A percentile compares a stretch with the other conserved stretches of the same genome.
These are phyloP conservation scores for Drosophila quadrilineata DNA, from an alignment of 1,140 invertebrate species.

Conservation along the genomic window DNA sequence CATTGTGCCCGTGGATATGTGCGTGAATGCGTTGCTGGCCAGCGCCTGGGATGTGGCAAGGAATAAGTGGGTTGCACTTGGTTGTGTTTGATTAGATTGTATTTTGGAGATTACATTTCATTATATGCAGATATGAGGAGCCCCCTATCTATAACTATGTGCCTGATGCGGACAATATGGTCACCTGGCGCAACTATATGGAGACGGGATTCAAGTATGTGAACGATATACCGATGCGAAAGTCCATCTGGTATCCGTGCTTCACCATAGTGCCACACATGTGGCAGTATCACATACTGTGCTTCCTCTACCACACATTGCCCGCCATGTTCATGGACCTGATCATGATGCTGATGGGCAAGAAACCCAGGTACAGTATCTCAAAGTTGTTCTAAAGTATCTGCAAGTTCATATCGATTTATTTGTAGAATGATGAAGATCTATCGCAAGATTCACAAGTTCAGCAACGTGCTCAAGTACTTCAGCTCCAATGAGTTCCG, in stretches of 20 bases:
- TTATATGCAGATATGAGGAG: constrained; percentile 70
- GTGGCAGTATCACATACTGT: constrained; percentile 82
- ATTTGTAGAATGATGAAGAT: constrained; percentile 86
- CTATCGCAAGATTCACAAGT: constrained; percentile 88
- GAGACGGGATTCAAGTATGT: constrained; percentile 80
- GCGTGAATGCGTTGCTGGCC: constrained; percentile 90
- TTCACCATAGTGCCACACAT: constrained; percentile 82
- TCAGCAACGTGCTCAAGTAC: constrained; percentile 86
- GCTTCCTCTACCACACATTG: constrained; percentile 83
- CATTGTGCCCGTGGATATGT: constrained; percentile 92
- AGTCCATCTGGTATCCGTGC: constrained; percentile 83
- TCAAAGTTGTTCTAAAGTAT: background rate
- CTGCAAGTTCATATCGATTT: background rate
- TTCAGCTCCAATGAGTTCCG: constrained; percentile 88
- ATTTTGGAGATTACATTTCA: no score
- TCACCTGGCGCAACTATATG: constrained; percentile 86
- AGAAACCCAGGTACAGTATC: constrained; percentile 83
- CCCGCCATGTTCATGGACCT: constrained; percentile 84
- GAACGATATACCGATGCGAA: constrained; percentile 76
- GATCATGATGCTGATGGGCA: constrained; percentile 82
- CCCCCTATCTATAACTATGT: constrained; percentile 88
- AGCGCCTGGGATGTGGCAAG: constrained; percentile 87
- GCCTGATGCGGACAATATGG: constrained; percentile 85
- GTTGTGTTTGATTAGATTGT: no score
- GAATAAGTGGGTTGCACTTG: constrained; percentile 55